phyloP scores from a whole-genome alignment of 1,140 invertebrate genomes.

The Chrysoperla carnea region DNA sequence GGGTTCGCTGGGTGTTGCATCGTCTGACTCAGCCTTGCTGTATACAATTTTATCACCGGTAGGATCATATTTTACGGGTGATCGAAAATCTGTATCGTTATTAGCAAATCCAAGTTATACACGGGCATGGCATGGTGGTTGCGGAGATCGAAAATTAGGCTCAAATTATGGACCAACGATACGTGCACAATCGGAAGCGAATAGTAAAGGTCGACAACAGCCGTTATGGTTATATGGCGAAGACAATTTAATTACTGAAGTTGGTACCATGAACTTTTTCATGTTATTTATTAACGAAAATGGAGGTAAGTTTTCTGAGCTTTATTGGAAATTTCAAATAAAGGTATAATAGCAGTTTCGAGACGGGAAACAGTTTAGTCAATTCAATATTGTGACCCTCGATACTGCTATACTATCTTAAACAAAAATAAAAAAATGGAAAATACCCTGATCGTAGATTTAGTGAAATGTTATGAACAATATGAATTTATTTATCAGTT shows the following conservation, averaged over 20 bases:
- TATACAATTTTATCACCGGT: slow-evolving; percentile 87
- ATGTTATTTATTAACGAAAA: slow-evolving; percentile 72
- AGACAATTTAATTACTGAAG: slow-evolving; percentile 90
- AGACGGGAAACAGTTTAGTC: too few relatives aligned
- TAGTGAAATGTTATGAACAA: too few relatives aligned
- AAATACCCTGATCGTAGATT: too few relatives aligned
- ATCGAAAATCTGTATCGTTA: slow-evolving; percentile 32
- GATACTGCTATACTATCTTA: too few relatives aligned
- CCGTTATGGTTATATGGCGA: slow-evolving; percentile 94
- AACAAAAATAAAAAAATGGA: too few relatives aligned
- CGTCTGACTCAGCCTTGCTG: slow-evolving; percentile 68
- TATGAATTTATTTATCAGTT: too few relatives aligned
- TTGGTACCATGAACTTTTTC: slow-evolving; percentile 98
- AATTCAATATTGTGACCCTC: too few relatives aligned
- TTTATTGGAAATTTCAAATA: slow-evolving; percentile 1
- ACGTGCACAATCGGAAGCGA: slow-evolving; percentile 63
- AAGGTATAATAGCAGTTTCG: too few relatives aligned
- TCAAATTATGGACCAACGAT: slow-evolving; percentile 84
- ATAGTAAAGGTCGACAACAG: slow-evolving; percentile 72
- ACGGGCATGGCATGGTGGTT: slow-evolving; percentile 90
- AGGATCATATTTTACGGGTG: slow-evolving; percentile 71
- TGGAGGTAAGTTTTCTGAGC: slow-evolving; percentile 49
- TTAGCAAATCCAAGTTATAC: slow-evolving; percentile 65
- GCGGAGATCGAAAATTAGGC: slow-evolving; percentile 88
- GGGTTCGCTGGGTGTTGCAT: slow-evolving; percentile 79